Base-by-base conservation (phyloP, 2,888 invertebrate species). In the Macrostomum cliftonense region DNA sequence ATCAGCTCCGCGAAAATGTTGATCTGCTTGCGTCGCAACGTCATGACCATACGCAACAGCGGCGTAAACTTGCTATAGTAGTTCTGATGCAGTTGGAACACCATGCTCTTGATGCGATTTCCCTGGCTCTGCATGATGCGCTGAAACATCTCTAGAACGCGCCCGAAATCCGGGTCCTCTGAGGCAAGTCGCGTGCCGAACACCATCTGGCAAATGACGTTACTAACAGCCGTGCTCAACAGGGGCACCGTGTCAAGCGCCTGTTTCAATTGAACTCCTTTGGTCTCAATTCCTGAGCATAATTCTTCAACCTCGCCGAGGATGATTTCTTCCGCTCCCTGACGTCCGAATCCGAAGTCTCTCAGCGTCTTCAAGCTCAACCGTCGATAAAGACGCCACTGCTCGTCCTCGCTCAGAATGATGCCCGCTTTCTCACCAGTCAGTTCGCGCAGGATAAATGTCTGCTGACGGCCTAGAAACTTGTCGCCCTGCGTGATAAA, bases 101-200 rank as follows among this genome's bases (percentile, higher is more conserved):
- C 28, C 28, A 28, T 28, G 28, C 28, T 28, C 5, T 9, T 4
- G 9, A 9, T 28, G 5, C 28, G 28, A 28, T 28, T 28, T 4
- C 9, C 9, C 28, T 28, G 28, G 28, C 28, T 28, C 28, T 28
- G 28, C 28, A 9, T 28, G 9, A 28, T 28, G 4, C 28, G 28
- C 9, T 59, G 54, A 16, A 58, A 48, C 14, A 53, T 52, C 12
- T 55, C 43, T 28, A 60, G 37, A 28, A 57, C 52, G 2, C 47
- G 40, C 2, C 47, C 48, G 47, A 59, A 60, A 2, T 55, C 47
- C 12, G 52, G 53, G 45, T 60, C 58, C 11, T 58, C 50, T 47
- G 57, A 57, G 9, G 53, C 54, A 44, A 52, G 12, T 17, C 43
- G 36, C 2, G 37, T 19, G 49, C 47, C 39, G 17, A 39, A 47